Conservation (phyloP, 2,888 invertebrate species). For the Cheilosia scutellata region DNA sequence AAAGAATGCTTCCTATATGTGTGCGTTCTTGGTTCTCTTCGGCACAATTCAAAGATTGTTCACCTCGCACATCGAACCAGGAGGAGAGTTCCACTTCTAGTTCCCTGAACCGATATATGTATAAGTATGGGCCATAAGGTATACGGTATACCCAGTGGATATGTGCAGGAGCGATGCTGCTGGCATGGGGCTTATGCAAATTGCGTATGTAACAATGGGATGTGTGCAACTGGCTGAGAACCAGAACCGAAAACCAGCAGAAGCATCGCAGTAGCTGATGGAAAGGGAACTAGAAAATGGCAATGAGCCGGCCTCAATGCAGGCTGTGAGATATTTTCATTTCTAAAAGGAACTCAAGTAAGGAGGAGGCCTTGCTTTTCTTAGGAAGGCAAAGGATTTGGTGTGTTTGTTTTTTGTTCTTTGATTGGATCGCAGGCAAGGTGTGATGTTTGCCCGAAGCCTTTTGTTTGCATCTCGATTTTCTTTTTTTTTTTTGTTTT, state of each 20-base stretch:
- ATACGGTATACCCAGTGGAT: neutral
- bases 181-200: slow-evolving; percentile 64
- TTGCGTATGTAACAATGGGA: slow-evolving; percentile 64
- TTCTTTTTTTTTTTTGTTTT: neutral
- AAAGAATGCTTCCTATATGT: slow-evolving; percentile 44
- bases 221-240: slow-evolving; percentile 13
- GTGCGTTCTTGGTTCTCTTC: slow-evolving; percentile 23
- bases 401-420: slow-evolving; percentile 25
- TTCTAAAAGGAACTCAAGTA: slow-evolving; percentile 24
- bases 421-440: slow-evolving; percentile 71
- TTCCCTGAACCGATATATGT: slow-evolving; percentile 24
- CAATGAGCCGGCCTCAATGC: slow-evolving; percentile 37
- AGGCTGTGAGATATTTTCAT: slow-evolving; percentile 19
- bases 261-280: slow-evolving; percentile 5
- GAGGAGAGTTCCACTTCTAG: slow-evolving; percentile 46
- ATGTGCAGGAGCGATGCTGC: neutral
- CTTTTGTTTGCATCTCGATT: slow-evolving; percentile 67
- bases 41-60: slow-evolving; percentile 71
- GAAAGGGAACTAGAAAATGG: slow-evolving; percentile 24
- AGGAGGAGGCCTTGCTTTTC: slow-evolving; percentile 21
- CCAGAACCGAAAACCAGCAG: slow-evolving; percentile 19
- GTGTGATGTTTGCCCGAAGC: slow-evolving; percentile 61
- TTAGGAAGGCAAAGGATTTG: slow-evolving; percentile 23
- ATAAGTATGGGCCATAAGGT: neutral
- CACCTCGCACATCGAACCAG: slow-evolving; percentile 47